A percentile compares a stretch with the other conserved stretches of the same genome.
phyloP scores from a whole-genome alignment of 2,797 vertebrate species.

The Rhabdophis nuchalis region DNA sequence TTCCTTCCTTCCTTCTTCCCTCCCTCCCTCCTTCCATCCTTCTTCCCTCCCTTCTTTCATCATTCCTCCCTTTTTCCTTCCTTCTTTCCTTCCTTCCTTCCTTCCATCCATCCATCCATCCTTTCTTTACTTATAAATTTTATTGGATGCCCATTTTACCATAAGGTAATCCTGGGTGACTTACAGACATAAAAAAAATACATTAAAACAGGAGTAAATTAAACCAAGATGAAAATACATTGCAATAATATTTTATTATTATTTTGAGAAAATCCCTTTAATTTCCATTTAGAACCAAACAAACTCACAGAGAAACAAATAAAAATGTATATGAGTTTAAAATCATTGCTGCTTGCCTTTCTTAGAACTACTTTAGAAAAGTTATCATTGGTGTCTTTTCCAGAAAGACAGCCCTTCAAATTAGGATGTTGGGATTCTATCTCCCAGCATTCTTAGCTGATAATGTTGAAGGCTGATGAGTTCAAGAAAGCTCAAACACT shows the following conservation, averaged over 20 bases:
- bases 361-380: background rate
- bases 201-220: background rate
- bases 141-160: background rate
- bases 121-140: background rate
- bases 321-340: background rate
- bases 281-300: background rate
- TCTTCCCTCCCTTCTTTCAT: fast-evolving
- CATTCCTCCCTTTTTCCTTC: fast-evolving
- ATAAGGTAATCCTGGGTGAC: background rate
- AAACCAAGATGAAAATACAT: background rate
- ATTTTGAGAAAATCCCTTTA: background rate
- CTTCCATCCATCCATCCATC: fast-evolving
- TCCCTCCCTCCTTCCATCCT: too few species aligned
- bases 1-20: too few species aligned
- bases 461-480: background rate
- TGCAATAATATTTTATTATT: background rate
- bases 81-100: fast-evolving
- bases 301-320: background rate
- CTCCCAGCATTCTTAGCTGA: background rate
- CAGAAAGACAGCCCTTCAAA: background rate
- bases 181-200: background rate
- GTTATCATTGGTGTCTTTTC: background rate
- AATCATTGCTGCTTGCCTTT: background rate
- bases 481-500: background rate
- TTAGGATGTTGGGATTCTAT: background rate